A percentile compares a stretch with the other conserved stretches of the same genome.
Evolutionary conservation across 2,888 invertebrate genomes (phyloP).

Genomic region (Caenorhabditis sulstoni): DNA sequence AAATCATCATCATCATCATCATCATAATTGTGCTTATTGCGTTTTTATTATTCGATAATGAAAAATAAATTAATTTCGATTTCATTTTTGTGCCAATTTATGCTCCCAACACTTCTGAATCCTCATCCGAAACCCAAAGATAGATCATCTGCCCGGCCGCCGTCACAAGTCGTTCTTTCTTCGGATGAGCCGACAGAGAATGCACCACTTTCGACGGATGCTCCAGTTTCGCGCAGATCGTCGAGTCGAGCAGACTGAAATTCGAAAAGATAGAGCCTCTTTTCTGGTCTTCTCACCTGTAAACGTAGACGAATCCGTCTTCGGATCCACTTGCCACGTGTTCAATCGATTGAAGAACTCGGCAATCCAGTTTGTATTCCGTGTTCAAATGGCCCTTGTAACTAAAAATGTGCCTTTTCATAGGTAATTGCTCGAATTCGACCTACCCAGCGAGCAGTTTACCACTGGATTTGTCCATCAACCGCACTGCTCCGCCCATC

Average conservation of each 20-base stretch:
- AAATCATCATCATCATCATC: constrained; percentile 14
- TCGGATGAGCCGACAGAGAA: constrained; percentile 77
- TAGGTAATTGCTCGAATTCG: not conserved
- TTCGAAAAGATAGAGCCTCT: not conserved
- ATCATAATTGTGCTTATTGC: constrained; percentile 12
- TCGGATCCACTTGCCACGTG: constrained; percentile 92
- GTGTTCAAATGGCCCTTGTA: constrained; percentile 90
- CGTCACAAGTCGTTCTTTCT: constrained; percentile 68
- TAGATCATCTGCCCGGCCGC: constrained; percentile 66
- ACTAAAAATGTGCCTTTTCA: constrained; percentile 82
- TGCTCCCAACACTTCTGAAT: constrained; percentile 42
- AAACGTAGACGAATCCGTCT: constrained; percentile 89
- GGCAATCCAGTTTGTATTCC: constrained; percentile 91
- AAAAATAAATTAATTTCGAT: constrained; percentile 11
- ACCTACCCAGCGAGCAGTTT: constrained; percentile 86
- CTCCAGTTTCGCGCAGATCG: constrained; percentile 67
- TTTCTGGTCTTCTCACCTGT: constrained; percentile 88
- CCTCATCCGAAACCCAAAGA: constrained; percentile 59
- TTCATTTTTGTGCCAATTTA: constrained; percentile 1
- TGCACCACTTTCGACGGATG: constrained; percentile 74
- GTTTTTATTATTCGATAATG: constrained; percentile 5
- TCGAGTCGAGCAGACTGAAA: constrained; percentile 85
- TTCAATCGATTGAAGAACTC: constrained; percentile 89
- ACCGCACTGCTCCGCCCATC: constrained; percentile 88
- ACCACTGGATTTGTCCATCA: constrained; percentile 92